A percentile compares a stretch with the other conserved stretches of the same genome.
Conservation (phyloP, 2,113 vertebrate genomes). For the Columba janthina region DNA sequence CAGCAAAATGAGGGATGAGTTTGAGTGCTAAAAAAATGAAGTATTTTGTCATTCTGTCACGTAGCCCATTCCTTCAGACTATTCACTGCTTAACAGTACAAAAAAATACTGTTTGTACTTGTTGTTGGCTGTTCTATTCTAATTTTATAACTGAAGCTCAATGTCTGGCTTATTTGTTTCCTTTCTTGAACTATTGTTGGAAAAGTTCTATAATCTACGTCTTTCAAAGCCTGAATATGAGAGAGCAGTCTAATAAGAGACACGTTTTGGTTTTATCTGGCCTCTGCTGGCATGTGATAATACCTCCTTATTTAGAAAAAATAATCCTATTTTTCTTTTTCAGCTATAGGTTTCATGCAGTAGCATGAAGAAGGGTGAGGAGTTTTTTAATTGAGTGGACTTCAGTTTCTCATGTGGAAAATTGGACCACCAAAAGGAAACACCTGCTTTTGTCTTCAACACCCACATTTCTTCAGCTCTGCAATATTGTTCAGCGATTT, state of each 20-base stretch:
- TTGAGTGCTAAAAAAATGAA: not conserved
- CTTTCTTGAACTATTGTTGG: not conserved
- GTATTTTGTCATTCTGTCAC: not conserved
- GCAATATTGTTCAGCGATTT: slow-evolving; percentile 45
- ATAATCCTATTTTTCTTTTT: not conserved
- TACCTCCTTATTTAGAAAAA: not conserved
- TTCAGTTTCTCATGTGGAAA: slow-evolving; percentile 54
- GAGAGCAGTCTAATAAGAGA: slow-evolving; percentile 24
- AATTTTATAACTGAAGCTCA: not conserved
- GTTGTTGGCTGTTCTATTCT: not conserved
- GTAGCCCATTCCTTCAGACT: not conserved
- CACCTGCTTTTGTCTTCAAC: slow-evolving; percentile 69
- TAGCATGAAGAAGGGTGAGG: not conserved
- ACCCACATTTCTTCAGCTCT: slow-evolving; percentile 42
- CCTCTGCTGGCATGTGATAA: slow-evolving; percentile 20
- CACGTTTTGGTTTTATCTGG: slow-evolving; percentile 40
- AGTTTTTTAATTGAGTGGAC: slow-evolving; percentile 18
- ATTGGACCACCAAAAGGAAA: slow-evolving; percentile 70
- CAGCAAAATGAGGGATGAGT: not conserved
- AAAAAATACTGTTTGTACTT: not conserved
- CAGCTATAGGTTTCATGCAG: not conserved
- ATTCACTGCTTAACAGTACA: not conserved
- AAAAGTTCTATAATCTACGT: not conserved
- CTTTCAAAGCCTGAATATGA: not conserved
- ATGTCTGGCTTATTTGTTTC: not conserved